phyloP scores from a whole-genome alignment of 2,113 vertebrate species.

The Sterna hirundo region DNA sequence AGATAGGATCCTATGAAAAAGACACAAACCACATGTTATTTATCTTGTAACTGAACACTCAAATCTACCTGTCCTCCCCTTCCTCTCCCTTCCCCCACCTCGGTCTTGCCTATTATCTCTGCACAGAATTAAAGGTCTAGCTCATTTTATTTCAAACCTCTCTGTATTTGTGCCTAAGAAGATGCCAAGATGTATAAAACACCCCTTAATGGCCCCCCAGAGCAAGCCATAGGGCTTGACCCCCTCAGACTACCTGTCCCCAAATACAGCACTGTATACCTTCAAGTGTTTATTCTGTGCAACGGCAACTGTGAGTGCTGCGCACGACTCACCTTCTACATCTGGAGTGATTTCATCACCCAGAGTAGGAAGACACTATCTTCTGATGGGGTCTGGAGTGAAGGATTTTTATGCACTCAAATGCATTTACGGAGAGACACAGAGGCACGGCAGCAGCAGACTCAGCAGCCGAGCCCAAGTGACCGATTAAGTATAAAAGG shows the following conservation, averaged over 20 bases:
- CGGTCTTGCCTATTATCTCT: background rate
- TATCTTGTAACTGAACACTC: background rate
- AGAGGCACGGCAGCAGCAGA: background rate
- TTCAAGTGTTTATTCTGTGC: background rate
- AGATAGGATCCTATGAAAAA: background rate
- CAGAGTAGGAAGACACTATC: background rate
- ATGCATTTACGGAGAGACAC: background rate
- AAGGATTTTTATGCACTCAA: background rate
- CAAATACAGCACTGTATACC: background rate
- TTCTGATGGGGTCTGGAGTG: background rate
- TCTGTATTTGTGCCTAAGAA: background rate
- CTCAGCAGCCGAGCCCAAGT: background rate
- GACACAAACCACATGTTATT: background rate
- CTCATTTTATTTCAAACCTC: background rate
- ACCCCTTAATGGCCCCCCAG: background rate
- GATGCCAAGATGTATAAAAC: background rate
- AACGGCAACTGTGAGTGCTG: background rate
- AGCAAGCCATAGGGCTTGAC: background rate
- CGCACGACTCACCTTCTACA: accelerated
- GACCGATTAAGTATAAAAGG: background rate
- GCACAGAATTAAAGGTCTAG: background rate
- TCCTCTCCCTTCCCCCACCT: background rate
- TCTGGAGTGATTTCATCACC: background rate
- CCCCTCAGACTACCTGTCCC: background rate
- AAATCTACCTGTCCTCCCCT: background rate